Percentiles rank a stretch among this genome's conserved stretches.
These are phyloP conservation scores for Vireo altiloquus DNA, from an alignment of 2,113 vertebrate genomes.

Conservation along the genomic window DNA sequence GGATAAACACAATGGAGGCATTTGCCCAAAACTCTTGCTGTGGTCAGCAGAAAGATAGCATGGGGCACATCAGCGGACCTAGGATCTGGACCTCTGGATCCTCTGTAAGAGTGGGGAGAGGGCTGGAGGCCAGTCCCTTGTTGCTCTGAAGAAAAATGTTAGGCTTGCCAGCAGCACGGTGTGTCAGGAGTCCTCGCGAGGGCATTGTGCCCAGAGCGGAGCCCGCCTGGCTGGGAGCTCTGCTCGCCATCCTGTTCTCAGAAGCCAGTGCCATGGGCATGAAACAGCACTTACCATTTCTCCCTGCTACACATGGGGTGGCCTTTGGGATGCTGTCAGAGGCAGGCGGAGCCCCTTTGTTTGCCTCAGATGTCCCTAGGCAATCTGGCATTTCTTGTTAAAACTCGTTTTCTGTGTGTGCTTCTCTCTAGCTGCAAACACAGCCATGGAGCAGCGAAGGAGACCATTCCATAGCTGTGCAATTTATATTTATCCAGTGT, in stretches of 20 bases:
- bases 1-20: background rate
- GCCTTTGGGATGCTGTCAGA: background rate
- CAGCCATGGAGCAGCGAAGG: background rate
- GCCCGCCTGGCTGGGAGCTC: rapidly evolving
- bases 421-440: background rate
- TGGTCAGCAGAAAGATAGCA: background rate
- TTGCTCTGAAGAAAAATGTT: background rate
- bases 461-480: background rate
- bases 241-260: background rate
- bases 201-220: background rate
- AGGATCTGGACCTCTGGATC: background rate
- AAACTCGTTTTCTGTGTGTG: background rate
- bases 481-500: background rate
- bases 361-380: background rate
- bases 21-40: background rate
- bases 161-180: background rate
- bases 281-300: background rate
- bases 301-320: background rate
- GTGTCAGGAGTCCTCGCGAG: background rate
- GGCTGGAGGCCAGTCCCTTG: background rate
- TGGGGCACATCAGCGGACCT: background rate
- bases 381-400: background rate
- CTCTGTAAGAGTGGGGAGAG: background rate
- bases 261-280: background rate
- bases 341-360: background rate